These are phyloP conservation scores for Sepioteuthis lessoniana DNA, from an alignment of 2,888 invertebrate species.

Conservation along the genomic window DNA sequence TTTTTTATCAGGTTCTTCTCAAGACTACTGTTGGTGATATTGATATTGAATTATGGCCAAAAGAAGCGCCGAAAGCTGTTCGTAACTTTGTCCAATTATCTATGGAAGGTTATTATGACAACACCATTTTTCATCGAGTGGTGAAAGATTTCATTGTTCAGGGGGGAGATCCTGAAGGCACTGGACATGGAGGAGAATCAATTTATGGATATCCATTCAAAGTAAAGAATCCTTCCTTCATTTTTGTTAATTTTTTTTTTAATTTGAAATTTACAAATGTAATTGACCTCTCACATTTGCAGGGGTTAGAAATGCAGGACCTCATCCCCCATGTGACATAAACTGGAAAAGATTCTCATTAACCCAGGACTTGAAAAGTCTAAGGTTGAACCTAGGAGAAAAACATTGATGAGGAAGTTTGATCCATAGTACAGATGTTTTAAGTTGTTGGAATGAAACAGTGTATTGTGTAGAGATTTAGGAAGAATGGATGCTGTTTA, in stretches of 20 bases:
- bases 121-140: constrained; percentile 90
- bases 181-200: constrained; percentile 97
- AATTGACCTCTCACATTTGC: too few species aligned
- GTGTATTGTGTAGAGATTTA: too few species aligned
- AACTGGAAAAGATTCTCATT: too few species aligned
- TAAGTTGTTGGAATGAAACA: too few species aligned
- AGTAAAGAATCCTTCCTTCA: constrained; percentile 76
- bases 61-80: constrained; percentile 95
- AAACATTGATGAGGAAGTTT: too few species aligned
- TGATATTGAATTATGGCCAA: constrained; percentile 97
- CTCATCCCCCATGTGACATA: too few species aligned
- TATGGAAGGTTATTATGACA: constrained; percentile 95
- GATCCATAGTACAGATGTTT: too few species aligned
- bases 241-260: background rate
- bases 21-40: constrained; percentile 96
- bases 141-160: constrained; percentile 96
- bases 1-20: constrained; percentile 83
- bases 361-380: too few species aligned
- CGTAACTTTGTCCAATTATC: constrained; percentile 96
- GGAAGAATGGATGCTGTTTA: too few species aligned
- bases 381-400: too few species aligned
- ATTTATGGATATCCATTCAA: constrained; percentile 94
- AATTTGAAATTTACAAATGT: background rate
- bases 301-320: too few species aligned
- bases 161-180: constrained; percentile 96